Evolutionary conservation across 2,113 vertebrate genomes (phyloP).

Genomic region (Laticauda colubrina): DNA sequence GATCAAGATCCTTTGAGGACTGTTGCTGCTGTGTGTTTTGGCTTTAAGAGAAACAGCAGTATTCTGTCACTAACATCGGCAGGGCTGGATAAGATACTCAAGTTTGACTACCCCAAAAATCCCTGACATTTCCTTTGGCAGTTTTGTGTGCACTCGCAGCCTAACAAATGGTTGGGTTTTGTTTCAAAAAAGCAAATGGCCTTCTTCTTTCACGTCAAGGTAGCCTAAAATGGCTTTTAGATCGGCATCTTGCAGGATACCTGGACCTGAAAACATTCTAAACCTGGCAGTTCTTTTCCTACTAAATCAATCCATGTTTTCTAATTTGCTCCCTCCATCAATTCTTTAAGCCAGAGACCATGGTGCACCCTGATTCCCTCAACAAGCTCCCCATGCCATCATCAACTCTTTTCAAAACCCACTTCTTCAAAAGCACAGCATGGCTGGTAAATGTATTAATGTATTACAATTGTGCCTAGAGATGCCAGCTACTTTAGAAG

Average conservation of each 20-base stretch:
- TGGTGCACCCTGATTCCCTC: not conserved
- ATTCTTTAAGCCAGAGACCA: no score
- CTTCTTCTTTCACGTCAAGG: not conserved
- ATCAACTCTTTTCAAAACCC: not conserved
- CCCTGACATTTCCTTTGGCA: slow-evolving; percentile 3
- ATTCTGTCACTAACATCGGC: slow-evolving; percentile 21
- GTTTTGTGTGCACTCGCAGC: not conserved
- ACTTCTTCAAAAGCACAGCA: not conserved
- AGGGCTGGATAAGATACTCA: slow-evolving; percentile 13
- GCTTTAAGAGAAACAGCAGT: slow-evolving; percentile 37
- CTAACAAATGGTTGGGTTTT: not conserved
- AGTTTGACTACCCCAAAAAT: slow-evolving; percentile 3
- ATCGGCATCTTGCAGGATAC: not conserved
- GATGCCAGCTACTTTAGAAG: not conserved
- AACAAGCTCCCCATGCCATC: not conserved
- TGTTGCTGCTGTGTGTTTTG: not conserved
- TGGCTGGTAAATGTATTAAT: not conserved
- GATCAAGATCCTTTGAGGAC: not conserved
- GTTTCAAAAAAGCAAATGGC: not conserved
- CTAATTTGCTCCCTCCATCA: not conserved
- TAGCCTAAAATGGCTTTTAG: slow-evolving; percentile 3
- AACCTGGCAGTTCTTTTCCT: not conserved
- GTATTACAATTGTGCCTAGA: not conserved
- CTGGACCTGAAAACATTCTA: not conserved
- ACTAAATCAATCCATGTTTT: not conserved